Evolutionary conservation across 2,113 vertebrate genomes (phyloP), one percentile per base, ranked within the genome.

Genomic region (Alethe castanea): DNA sequence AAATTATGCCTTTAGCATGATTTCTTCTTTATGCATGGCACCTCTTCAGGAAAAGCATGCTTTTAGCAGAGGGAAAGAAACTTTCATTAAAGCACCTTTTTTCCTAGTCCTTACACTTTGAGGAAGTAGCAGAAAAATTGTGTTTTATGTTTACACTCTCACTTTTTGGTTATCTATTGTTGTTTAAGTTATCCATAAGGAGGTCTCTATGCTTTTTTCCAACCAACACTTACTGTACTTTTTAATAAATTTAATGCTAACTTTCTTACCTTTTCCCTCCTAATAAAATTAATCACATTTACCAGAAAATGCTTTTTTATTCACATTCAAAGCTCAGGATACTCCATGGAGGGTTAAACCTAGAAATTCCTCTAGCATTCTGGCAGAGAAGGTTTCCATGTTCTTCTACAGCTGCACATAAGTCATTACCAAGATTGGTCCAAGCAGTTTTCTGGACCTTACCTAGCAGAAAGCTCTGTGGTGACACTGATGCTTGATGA

Each of bases 401-500:
- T 94, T 94, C 77, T 83, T 74, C 77, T 71, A 84, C 83, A 95
- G 88, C 88, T 95, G 92, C 94, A 78, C 35, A 14, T 94, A 96
- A 92, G 92, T 93, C 64, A 94, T 86, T 59, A 93, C 57, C 22
- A 50, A 79, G 81, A 85, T 77, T 4, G 0, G 59, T 66, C 90
- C 93, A 95, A 90, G 92, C 50, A 66, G 78, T 65, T 92, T 81
- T 80, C 90, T 95, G 76, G 81, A 85, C 79, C 71, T 54, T 94
- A 94, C 90, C 87, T 94, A 92, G 86, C 50, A 93, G 66, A 94
- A 94, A 85, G 44, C n/a, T 93, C 88, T 67, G 47, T 62, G 60
- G 92, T 90, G 92, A 82, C 91, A 88, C 26, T 90, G 92, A 94
- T 86, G 82, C 86, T 87, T 86, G 92, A 95, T 93, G 94, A 96